phyloP scores from a whole-genome alignment of 2,113 vertebrate species.

The Zingel zingel region DNA sequence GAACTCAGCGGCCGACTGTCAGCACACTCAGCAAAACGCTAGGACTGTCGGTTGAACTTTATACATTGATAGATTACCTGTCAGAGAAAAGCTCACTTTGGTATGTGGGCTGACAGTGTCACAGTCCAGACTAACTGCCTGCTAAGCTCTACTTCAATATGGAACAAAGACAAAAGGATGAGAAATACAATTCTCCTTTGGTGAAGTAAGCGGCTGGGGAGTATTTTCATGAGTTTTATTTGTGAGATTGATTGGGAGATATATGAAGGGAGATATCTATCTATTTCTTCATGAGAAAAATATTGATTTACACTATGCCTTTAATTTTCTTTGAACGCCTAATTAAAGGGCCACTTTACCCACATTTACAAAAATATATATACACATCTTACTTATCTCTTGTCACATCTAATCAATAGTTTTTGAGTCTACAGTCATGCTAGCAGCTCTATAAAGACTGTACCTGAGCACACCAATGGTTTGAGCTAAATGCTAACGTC shows the following conservation, averaged over 20 bases:
- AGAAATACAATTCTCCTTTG: conserved; percentile 27
- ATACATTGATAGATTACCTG: conserved; percentile 53
- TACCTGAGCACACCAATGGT: no score
- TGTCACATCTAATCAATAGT: no score
- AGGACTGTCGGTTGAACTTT: conserved; percentile 28
- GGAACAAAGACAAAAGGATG: conserved; percentile 34
- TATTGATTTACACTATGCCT: no score
- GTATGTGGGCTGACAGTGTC: conserved; percentile 32
- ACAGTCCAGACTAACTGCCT: conserved; percentile 27
- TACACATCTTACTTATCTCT: no score
- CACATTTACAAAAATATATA: no score
- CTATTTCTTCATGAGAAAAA: background rate
- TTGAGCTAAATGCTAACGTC: no score
- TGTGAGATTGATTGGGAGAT: background rate
- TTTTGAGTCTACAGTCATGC: no score
- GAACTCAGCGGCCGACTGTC: conserved; percentile 32
- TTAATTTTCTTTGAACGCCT: no score
- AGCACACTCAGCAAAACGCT: conserved; percentile 62
- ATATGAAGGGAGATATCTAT: background rate
- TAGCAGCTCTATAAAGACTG: no score
- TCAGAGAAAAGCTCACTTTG: conserved; percentile 51
- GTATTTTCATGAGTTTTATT: background rate
- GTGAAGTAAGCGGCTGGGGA: background rate
- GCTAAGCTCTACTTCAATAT: conserved; percentile 34
- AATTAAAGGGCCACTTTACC: no score